Evolutionary conservation across 2,888 invertebrate genomes (phyloP).

Genomic region (Mycogona germanica): DNA sequence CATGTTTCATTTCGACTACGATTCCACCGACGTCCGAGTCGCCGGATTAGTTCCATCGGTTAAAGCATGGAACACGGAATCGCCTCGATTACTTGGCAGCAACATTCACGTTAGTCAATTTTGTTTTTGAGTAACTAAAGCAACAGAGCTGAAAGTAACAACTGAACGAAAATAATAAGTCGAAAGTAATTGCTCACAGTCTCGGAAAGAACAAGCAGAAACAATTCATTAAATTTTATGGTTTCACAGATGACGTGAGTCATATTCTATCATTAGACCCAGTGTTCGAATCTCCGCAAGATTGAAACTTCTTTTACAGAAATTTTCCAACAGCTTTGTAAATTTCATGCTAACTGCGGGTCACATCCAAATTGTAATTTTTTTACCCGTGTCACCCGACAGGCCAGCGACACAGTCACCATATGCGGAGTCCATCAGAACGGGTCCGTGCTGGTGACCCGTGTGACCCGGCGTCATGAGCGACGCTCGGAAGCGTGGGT

Average conservation of each 20-base stretch:
- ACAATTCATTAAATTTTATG: too few relatives aligned
- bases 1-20: background rate
- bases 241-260: too few relatives aligned
- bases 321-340: background rate
- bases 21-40: background rate
- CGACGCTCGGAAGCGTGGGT: conserved; percentile 45
- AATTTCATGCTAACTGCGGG: too few relatives aligned
- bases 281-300: too few relatives aligned
- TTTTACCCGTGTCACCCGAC: conserved; percentile 13
- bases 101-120: background rate
- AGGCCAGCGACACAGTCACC: conserved; percentile 37
- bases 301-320: background rate
- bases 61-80: background rate
- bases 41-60: background rate
- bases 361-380: background rate
- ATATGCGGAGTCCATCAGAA: conserved; percentile 45
- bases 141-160: too few relatives aligned
- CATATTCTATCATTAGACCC: too few relatives aligned
- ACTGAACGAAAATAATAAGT: too few relatives aligned
- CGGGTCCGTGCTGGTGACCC: conserved; percentile 43
- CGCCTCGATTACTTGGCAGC: background rate
- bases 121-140: too few relatives aligned
- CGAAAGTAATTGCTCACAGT: too few relatives aligned
- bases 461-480: conserved; percentile 41
- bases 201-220: too few relatives aligned